Conservation (phyloP, 1,140 invertebrate genomes). For the Scaptodrosophila lebanonensis region DNA sequence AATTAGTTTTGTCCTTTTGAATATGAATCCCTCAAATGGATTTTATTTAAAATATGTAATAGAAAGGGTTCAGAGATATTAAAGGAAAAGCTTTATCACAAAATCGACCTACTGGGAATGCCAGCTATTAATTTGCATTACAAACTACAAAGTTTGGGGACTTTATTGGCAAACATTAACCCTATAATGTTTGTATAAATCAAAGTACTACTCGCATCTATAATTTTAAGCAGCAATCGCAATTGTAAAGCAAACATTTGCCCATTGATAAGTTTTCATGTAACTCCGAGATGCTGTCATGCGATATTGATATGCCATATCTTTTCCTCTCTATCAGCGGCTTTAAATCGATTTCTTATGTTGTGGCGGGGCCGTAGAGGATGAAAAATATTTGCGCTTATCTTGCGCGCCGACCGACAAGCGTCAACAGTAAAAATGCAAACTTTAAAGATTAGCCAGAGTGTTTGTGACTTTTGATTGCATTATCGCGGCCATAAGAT, state of each 20-base stretch:
- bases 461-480: conserved; percentile 39
- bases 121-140: no score
- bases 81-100: no score
- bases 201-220: conserved; percentile 48
- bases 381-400: no score
- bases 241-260: conserved; percentile 51
- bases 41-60: no score
- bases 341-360: conserved; percentile 70
- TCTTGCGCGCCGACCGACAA: no score
- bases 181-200: no score
- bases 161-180: no score
- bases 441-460: conserved; percentile 63
- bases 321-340: conserved; percentile 17
- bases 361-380: conserved; percentile 19
- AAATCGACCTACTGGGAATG: no score
- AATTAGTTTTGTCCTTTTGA: no score
- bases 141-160: no score
- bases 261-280: conserved; percentile 62
- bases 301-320: conserved; percentile 21
- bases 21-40: no score
- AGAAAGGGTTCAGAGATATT: no score
- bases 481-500: conserved; percentile 57
- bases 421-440: conserved; percentile 1
- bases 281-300: conserved; percentile 1
- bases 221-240: conserved; percentile 62